Conservation (phyloP, 64 coral and sea anemone species). For the Trachythela sp. region DNA sequence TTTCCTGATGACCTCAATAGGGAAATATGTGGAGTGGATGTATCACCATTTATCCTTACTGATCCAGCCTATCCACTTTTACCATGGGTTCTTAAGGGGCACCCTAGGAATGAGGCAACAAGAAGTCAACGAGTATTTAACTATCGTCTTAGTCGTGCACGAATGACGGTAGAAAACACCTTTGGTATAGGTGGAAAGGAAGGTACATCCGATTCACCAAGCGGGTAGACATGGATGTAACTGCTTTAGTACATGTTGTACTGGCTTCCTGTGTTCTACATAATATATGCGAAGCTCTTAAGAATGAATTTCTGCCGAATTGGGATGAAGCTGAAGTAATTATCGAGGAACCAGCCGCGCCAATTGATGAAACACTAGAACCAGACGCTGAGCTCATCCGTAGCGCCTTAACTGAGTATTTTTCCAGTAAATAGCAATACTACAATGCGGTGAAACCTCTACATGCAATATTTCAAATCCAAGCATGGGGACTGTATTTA, state of each 20-base stretch:
- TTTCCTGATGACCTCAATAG: no score
- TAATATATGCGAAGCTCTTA: not conserved
- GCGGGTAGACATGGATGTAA: not conserved
- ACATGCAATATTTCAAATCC: no score
- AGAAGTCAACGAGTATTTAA: not conserved
- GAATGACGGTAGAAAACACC: conserved; percentile 13
- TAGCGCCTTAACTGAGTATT: not conserved
- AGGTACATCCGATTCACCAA: conserved; percentile 16
- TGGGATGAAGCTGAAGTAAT: not conserved
- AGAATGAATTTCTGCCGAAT: not conserved
- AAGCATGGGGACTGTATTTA: no score
- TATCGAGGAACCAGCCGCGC: not conserved
- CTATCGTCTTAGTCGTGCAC: not conserved
- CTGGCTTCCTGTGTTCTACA: not conserved
- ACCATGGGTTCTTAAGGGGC: not conserved
- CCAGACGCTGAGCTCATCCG: not conserved
- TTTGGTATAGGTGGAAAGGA: not conserved
- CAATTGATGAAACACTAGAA: not conserved
- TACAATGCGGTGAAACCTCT: no score
- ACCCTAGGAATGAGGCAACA: not conserved
- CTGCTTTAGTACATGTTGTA: not conserved
- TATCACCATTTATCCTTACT: no score
- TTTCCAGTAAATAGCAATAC: not conserved
- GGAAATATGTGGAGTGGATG: no score
- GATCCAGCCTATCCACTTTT: no score